These are phyloP conservation scores for Synanthedon formicaeformis DNA, from an alignment of 2,888 invertebrate species.

Conservation along the genomic window DNA sequence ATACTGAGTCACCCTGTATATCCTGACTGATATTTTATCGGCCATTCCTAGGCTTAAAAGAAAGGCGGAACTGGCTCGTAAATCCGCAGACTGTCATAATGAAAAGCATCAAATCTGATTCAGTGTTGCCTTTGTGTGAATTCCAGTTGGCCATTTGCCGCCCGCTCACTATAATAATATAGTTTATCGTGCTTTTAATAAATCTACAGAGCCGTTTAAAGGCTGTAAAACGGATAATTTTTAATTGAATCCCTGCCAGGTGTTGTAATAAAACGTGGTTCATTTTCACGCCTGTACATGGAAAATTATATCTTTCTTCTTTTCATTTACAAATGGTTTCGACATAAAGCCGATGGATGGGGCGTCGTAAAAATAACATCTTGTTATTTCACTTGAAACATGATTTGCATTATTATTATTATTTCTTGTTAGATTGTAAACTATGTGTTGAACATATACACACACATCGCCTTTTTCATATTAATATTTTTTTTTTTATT, in stretches of 20 bases:
- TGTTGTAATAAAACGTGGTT: constrained; percentile 28
- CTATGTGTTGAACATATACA: no score
- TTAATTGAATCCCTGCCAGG: constrained; percentile 53
- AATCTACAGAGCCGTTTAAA: constrained; percentile 28
- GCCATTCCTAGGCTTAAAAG: constrained; percentile 15
- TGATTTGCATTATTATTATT: no score
- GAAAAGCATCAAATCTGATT: constrained; percentile 53
- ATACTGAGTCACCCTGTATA: no score
- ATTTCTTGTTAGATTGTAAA: no score
- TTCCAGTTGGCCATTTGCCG: constrained; percentile 35
- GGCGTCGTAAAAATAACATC: no score
- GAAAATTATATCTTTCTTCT: not conserved
- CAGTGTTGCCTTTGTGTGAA: constrained; percentile 46
- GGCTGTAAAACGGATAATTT: constrained; percentile 44
- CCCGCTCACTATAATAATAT: constrained; percentile 33
- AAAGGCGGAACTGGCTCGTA: constrained; percentile 31
- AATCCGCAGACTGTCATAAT: constrained; percentile 46
- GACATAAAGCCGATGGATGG: no score
- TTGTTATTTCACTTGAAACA: no score
- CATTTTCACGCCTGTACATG: not conserved
- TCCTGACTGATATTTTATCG: not conserved
- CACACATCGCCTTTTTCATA: no score
- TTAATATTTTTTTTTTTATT: no score
- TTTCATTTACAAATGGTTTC: not conserved
- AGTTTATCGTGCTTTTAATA: constrained; percentile 50